Base-by-base conservation (phyloP, 2,888 invertebrate species). In the Horisme vitalbata region DNA sequence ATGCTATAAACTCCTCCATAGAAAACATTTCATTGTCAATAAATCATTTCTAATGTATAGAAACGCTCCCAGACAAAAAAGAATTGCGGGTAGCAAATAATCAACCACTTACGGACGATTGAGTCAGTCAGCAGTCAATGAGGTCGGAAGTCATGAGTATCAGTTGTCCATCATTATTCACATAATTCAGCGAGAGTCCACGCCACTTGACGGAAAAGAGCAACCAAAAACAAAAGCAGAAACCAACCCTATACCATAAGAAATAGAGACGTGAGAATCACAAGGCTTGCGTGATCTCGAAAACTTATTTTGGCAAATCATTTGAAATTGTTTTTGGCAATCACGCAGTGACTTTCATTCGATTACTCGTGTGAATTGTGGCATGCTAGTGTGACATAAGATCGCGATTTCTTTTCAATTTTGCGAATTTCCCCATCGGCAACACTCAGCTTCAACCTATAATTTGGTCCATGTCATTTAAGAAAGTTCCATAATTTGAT, bases 291-390 rank as follows among this genome's bases (percentile, higher is more conserved):
- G 75, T 78, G 77, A 62, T 70, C 57, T 71, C 62, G 50, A 66
- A 68, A 67, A 69, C 67, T 68, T 71, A 78, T 78, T 81, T 79
- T 59, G 68, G 69, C 65, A 59, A 63, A 73, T 68, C 67, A 71
- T 73, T 74, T 58, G 57, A 41, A 62, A 65, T 59, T 58, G 59
- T 64, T 72, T 71, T 64, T 52, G 52, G 53, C 71, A 64, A 71
- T 65, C 64, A 70, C 63, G 57, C 52, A 54, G 57, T 57, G 53
- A 71, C 76, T 78, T 79, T 59, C 76, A 76, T 79, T 59, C 45
- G 39, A 52, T 49, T 41, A 46, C 31, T 14, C 41, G 48, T 49
- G 51, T 51, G 48, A 49, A 52, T 41, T 45, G 33, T 38, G 31
- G 23, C 20, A 31, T 24, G 31, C 24, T 18, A 12, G 14, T 30